phyloP scores from a whole-genome alignment of 2,113 vertebrate genomes.

The Sinocyclocheilus grahami region DNA sequence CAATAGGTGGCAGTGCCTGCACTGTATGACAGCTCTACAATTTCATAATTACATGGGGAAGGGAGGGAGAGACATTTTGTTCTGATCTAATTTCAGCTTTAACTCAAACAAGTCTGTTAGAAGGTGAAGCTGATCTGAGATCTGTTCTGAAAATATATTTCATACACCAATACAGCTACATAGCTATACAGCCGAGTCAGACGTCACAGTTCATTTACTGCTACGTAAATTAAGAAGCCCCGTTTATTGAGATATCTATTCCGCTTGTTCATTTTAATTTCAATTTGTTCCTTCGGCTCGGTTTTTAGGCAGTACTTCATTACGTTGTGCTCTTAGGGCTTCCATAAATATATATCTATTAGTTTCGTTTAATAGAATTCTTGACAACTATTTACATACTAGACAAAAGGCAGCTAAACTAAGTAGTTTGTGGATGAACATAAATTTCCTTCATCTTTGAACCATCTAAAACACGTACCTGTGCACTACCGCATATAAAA shows the following conservation, averaged over 20 bases:
- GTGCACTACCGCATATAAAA: conserved; percentile 41
- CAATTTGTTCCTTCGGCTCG: conserved; percentile 43
- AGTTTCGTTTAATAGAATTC: conserved; percentile 37
- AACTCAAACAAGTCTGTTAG: neutral
- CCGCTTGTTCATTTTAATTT: neutral
- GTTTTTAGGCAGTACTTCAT: conserved; percentile 28
- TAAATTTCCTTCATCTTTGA: conserved; percentile 43
- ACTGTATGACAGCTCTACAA: conserved; percentile 69
- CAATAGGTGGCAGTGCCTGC: conserved; percentile 79
- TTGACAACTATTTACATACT: conserved; percentile 51
- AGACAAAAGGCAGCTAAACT: neutral
- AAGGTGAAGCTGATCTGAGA: conserved; percentile 21
- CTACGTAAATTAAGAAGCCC: neutral
- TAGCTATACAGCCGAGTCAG: conserved; percentile 42
- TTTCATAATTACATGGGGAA: conserved; percentile 50
- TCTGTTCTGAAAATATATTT: conserved; percentile 8
- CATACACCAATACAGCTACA: conserved; percentile 22
- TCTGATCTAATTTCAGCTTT: conserved; percentile 1
- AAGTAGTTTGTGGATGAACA: neutral
- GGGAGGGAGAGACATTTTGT: neutral
- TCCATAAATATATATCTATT: conserved; percentile 47
- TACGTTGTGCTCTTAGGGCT: neutral
- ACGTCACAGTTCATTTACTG: neutral
- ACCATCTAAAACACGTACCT: conserved; percentile 45
- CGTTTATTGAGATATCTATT: neutral